A percentile compares a stretch with the other conserved stretches of the same genome.
Evolutionary conservation across 2,113 vertebrate species (phyloP).

Genomic region (Ophthalmotilapia sp.): DNA sequence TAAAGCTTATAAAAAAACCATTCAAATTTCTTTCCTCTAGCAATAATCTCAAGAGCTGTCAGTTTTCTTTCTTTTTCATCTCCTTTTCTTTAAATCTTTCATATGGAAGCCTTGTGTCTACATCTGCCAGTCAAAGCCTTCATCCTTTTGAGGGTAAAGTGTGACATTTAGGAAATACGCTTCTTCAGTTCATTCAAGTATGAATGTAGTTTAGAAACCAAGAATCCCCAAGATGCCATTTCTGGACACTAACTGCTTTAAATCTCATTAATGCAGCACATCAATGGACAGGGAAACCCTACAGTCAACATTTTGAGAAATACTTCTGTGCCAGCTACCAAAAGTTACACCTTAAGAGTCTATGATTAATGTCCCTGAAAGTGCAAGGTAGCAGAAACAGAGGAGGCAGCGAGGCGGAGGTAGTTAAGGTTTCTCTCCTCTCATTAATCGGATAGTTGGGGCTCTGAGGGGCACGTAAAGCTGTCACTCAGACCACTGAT

Average conservation of each 20-base stretch:
- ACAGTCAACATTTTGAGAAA: conserved; percentile 37
- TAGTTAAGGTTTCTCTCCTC: conserved; percentile 54
- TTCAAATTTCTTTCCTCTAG: not conserved
- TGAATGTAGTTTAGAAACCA: not conserved
- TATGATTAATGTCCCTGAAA: conserved; percentile 59
- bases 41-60: not conserved
- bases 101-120: not conserved
- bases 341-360: conserved; percentile 47
- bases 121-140: not conserved
- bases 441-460: conserved; percentile 62
- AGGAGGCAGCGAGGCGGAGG: conserved; percentile 16
- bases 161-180: not conserved
- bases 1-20: not conserved
- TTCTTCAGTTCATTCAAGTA: not conserved
- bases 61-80: not conserved
- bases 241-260: not conserved
- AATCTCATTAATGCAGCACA: conserved; percentile 6
- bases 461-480: conserved; percentile 53
- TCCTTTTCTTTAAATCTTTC: not conserved
- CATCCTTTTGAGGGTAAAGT: not conserved
- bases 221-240: not conserved
- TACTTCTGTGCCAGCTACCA: conserved; percentile 15
- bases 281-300: not conserved
- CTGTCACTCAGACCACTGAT: conserved; percentile 52
- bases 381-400: conserved; percentile 57